Evolutionary conservation across 2,113 vertebrate species (phyloP).

Genomic region (Mus spicilegus): DNA sequence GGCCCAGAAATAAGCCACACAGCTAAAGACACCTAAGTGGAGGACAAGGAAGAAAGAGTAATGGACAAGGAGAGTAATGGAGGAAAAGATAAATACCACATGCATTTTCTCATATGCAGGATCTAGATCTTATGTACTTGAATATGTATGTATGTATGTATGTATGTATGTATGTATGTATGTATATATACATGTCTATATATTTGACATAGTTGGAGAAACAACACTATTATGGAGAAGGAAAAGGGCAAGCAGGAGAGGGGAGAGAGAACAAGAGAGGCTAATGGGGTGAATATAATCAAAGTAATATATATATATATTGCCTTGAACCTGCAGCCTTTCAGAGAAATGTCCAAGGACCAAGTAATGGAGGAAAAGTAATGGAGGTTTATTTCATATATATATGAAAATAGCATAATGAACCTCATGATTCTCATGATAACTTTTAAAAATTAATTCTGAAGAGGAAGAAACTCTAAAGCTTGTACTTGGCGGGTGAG

Average conservation of each 20-base stretch:
- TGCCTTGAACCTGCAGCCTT: no score
- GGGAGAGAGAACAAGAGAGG: background rate
- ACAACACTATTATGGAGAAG: background rate
- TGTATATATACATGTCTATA: background rate
- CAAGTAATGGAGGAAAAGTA: no score
- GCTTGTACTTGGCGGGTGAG: background rate
- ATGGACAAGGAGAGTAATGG: background rate
- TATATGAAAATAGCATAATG: background rate
- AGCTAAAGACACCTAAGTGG: background rate
- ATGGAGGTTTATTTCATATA: no score
- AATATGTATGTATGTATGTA: background rate
- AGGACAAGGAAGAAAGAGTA: background rate
- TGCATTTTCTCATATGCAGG: background rate
- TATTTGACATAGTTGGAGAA: background rate
- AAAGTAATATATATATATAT: background rate
- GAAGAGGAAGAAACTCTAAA: background rate
- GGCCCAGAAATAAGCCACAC: background rate
- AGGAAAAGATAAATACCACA: background rate
- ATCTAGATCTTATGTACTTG: background rate
- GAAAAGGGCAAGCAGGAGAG: no score
- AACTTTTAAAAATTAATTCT: background rate
- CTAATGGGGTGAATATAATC: background rate
- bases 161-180: background rate
- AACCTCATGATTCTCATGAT: background rate
- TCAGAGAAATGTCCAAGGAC: no score